A percentile compares a stretch with the other conserved stretches of the same genome.
Conservation (phyloP, 2,888 invertebrate genomes). For the Cybosia mesomella region DNA sequence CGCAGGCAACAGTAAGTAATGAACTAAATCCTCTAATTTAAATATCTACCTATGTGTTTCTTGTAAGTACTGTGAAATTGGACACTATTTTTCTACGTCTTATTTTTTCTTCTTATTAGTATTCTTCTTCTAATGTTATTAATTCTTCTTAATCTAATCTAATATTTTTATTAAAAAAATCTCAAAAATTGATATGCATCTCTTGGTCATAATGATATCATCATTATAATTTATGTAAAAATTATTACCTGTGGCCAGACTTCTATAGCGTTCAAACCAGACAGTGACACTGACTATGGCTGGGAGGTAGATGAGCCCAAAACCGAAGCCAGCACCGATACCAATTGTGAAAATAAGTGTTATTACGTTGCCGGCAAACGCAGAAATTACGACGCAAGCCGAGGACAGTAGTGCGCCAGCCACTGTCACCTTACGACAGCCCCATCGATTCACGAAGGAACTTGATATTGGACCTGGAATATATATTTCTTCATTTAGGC, state of each 20-base stretch:
- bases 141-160: too few relatives aligned
- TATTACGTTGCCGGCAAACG: slow-evolving; percentile 93
- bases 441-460: slow-evolving; percentile 97
- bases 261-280: slow-evolving; percentile 97
- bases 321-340: slow-evolving; percentile 96
- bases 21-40: too few relatives aligned
- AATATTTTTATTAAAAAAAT: too few relatives aligned
- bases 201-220: too few relatives aligned
- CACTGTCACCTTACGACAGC: slow-evolving; percentile 96
- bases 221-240: not conserved
- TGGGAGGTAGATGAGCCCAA: slow-evolving; percentile 98
- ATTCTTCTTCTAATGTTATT: too few relatives aligned
- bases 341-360: slow-evolving; percentile 97
- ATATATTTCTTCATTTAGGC: slow-evolving; percentile 9
- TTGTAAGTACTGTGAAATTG: too few relatives aligned
- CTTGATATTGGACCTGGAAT: slow-evolving; percentile 97
- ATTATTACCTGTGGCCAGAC: slow-evolving; percentile 94
- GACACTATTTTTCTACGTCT: too few relatives aligned
- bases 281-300: slow-evolving; percentile 99
- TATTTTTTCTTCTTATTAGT: too few relatives aligned
- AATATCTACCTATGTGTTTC: too few relatives aligned
- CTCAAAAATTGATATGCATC: too few relatives aligned
- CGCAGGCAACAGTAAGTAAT: too few relatives aligned
- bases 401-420: slow-evolving; percentile 94
- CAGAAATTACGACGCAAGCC: slow-evolving; percentile 92